Percentiles rank a stretch among this genome's conserved stretches.
Conservation (phyloP, 2,888 invertebrate genomes). For the Cephus rjabovi region DNA sequence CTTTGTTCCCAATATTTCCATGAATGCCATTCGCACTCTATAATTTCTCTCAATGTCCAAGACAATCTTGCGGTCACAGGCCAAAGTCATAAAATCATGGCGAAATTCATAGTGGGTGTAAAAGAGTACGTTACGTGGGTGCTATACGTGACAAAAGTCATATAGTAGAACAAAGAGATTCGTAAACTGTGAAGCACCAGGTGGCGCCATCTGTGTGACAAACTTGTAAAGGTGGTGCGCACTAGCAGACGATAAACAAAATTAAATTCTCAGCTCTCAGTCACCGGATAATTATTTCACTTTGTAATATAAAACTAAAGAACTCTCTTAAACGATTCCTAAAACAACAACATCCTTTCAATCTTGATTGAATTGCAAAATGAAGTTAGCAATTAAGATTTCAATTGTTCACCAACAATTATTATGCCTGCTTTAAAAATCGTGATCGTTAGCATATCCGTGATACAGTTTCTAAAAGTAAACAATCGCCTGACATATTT, state of each 20-base stretch:
- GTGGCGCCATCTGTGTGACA: neutral
- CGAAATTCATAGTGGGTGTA: neutral
- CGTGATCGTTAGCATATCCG: neutral
- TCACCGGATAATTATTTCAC: neutral
- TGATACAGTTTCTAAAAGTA: neutral
- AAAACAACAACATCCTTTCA: neutral
- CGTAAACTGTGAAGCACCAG: neutral
- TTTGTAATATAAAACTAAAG: neutral
- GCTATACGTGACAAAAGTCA: neutral
- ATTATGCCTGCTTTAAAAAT: slow-evolving; percentile 4
- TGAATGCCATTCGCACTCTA: neutral
- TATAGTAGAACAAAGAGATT: neutral
- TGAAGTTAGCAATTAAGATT: slow-evolving; percentile 22
- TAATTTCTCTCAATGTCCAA: neutral
- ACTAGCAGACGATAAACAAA: neutral
- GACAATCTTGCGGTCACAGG: neutral
- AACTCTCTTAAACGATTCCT: neutral
- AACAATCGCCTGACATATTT: neutral
- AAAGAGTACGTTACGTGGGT: too few relatives aligned
- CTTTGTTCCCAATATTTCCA: neutral
- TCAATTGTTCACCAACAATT: slow-evolving; percentile 10
- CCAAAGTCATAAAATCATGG: slow-evolving; percentile 1
- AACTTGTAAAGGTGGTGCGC: neutral
- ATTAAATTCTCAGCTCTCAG: neutral
- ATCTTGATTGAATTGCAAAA: slow-evolving; percentile 17